These are phyloP conservation scores for Sebastes elongatus DNA, from an alignment of 2,797 vertebrate species.

Conservation along the genomic window DNA sequence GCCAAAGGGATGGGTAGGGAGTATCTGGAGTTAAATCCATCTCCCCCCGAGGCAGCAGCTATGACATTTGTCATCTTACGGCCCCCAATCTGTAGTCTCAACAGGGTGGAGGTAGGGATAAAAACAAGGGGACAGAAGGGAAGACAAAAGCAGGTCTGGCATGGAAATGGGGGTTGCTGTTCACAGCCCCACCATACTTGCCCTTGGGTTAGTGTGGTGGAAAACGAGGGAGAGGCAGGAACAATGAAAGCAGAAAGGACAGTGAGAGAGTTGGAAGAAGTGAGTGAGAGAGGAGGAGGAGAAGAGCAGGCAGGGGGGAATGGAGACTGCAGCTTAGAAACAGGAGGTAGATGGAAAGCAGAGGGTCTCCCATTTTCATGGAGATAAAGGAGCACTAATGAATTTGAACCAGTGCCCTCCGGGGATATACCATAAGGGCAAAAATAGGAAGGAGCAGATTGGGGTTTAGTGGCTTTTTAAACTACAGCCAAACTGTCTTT, in stretches of 20 bases:
- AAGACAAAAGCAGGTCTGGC: slow-evolving; percentile 68
- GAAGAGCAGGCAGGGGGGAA: slow-evolving; percentile 26
- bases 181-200: slow-evolving; percentile 38
- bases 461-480: slow-evolving; percentile 64
- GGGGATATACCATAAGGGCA: slow-evolving; percentile 72
- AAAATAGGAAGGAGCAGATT: slow-evolving; percentile 72
- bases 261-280: slow-evolving; percentile 6
- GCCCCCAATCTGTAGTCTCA: slow-evolving; percentile 70
- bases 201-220: slow-evolving; percentile 57
- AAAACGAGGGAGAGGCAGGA: slow-evolving; percentile 40
- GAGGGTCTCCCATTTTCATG: slow-evolving; percentile 74
- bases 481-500: slow-evolving; percentile 71
- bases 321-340: slow-evolving; percentile 52
- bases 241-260: slow-evolving; percentile 46
- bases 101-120: slow-evolving; percentile 46
- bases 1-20: slow-evolving; percentile 22
- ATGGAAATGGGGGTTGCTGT: slow-evolving; percentile 41
- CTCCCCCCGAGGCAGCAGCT: slow-evolving; percentile 24
- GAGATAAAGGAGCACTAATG: slow-evolving; percentile 77
- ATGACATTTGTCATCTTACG: slow-evolving; percentile 64
- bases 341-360: slow-evolving; percentile 71
- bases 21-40: slow-evolving; percentile 28
- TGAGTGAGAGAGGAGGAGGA: neutral
- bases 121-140: slow-evolving; percentile 56
- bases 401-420: slow-evolving; percentile 76